Base-by-base conservation (phyloP, 2,113 vertebrate genomes). In the Isurus oxyrinchus region DNA sequence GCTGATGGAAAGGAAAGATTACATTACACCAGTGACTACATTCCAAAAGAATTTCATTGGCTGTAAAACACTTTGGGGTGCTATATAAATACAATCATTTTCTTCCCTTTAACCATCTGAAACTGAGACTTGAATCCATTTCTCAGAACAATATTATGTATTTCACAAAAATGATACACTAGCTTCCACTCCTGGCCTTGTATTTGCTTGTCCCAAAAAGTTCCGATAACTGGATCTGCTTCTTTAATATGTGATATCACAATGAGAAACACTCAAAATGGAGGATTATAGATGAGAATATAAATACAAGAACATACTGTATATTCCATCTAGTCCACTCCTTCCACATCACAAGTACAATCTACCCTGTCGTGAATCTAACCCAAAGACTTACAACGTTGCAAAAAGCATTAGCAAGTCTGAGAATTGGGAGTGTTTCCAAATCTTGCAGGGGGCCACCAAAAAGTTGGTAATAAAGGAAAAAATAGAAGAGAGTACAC, bases 1-100 rank as follows among this genome's bases (percentile, higher is more conserved):
- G 98, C 98, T 99, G 97, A 23, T 96, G 21, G 91, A 90, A 66
- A 95, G 25, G 69, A 67, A 40, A 72, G 55, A 59, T 8, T 21
- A 40, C 31, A 63, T 66, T 91, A n/a, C 3, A 61, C 35, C 57
- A 31, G 16, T 93, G 88, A 93, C 88, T n/a, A 27, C 14, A 40
- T 19, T 40, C 6, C 59, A 94, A 63, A 91, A 91, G 55, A 57
- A 94, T n/a, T 63, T 40, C 21, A 40, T 66, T 94, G 40, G 14
- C n/a, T 21, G 14, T 40, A 94, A 94, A 40, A 8, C 5, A 8
- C 59, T n/a, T 63, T 21, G 27, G 11, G 27, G 55, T 16, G 55
- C 31, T 57, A 59, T 31, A 91, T 14, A n/a, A 93, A 84, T 44
- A 14, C 55, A 93, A 35, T 63, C 14, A 93, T 49, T 93, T 63